Percentiles rank a stretch among this genome's conserved stretches.
These are phyloP conservation scores for Scomberomorus guttatus DNA, from an alignment of 2,797 vertebrate species.

Conservation along the genomic window DNA sequence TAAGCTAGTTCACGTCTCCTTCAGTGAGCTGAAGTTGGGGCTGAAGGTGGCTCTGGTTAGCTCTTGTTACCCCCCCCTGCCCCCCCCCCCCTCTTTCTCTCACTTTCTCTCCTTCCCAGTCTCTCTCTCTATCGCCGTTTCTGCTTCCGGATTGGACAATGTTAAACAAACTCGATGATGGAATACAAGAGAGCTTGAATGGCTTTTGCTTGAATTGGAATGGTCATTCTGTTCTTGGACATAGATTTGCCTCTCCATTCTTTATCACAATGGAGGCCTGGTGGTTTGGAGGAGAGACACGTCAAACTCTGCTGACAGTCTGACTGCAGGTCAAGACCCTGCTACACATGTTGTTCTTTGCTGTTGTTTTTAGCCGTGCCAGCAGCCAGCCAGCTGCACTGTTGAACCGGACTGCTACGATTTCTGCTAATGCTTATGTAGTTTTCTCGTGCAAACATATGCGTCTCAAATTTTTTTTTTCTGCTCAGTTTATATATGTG, in stretches of 20 bases:
- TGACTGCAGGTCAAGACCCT: conserved; percentile 73
- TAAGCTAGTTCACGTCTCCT: conserved; percentile 57
- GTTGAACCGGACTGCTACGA: conserved; percentile 7
- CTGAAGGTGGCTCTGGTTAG: conserved; percentile 49
- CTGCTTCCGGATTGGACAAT: conserved; percentile 67
- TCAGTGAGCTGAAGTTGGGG: conserved; percentile 45
- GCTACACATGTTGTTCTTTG: conserved; percentile 69
- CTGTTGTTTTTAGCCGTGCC: conserved; percentile 65
- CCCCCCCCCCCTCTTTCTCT: conserved; percentile 14
- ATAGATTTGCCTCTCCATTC: conserved; percentile 70
- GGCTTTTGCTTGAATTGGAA: conserved; percentile 68
- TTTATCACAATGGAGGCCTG: conserved; percentile 70
- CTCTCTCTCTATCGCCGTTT: conserved; percentile 42
- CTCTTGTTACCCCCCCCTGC: conserved; percentile 18
- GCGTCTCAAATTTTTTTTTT: not conserved
- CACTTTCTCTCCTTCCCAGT: conserved; percentile 28
- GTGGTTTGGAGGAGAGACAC: conserved; percentile 69
- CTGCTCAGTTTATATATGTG: not conserved
- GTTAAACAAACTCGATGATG: conserved; percentile 74
- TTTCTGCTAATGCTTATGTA: conserved; percentile 4
- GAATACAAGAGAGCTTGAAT: conserved; percentile 69
- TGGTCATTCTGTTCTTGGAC: conserved; percentile 68
- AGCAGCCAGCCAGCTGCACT: conserved; percentile 54
- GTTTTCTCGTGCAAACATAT: conserved; percentile 9
- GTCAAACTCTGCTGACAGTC: conserved; percentile 72